These are phyloP conservation scores for Thunnus maccoyii DNA, from an alignment of 2,113 vertebrate species.

Conservation along the genomic window DNA sequence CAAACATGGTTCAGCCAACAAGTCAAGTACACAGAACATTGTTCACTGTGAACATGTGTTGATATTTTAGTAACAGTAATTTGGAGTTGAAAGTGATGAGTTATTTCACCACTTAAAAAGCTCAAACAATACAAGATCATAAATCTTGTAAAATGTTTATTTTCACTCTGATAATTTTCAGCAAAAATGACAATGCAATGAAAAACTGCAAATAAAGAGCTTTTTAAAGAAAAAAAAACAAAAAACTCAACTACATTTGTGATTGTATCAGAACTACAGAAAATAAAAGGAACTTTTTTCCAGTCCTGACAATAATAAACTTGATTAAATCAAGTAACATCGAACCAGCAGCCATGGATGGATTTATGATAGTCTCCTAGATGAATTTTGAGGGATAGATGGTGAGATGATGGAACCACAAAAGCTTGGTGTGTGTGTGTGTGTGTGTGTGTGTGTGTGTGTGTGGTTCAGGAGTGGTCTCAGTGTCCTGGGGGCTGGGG, in stretches of 20 bases:
- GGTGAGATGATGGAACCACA: slow-evolving; percentile 10
- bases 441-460: slow-evolving; percentile 35
- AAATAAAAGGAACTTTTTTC: not conserved
- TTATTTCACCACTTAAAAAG: not conserved
- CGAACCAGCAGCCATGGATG: not conserved
- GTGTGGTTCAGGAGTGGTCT: slow-evolving; percentile 54
- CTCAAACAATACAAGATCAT: slow-evolving; percentile 2
- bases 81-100: slow-evolving; percentile 8
- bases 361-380: not conserved
- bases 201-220: not conserved
- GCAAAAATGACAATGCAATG: slow-evolving; percentile 6
- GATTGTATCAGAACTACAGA: too few relatives aligned
- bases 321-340: slow-evolving; percentile 19
- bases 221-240: too few relatives aligned
- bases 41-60: not conserved
- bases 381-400: slow-evolving; percentile 29
- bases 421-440: slow-evolving; percentile 13
- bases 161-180: not conserved
- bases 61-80: slow-evolving; percentile 7
- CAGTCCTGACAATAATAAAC: too few relatives aligned
- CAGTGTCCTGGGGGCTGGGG: slow-evolving; percentile 79
- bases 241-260: too few relatives aligned
- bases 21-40: slow-evolving; percentile 1
- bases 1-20: not conserved
- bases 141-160: not conserved